Base-by-base conservation (phyloP, 92 coral and sea anemone genomes). In the Scolanthus callimorphus region DNA sequence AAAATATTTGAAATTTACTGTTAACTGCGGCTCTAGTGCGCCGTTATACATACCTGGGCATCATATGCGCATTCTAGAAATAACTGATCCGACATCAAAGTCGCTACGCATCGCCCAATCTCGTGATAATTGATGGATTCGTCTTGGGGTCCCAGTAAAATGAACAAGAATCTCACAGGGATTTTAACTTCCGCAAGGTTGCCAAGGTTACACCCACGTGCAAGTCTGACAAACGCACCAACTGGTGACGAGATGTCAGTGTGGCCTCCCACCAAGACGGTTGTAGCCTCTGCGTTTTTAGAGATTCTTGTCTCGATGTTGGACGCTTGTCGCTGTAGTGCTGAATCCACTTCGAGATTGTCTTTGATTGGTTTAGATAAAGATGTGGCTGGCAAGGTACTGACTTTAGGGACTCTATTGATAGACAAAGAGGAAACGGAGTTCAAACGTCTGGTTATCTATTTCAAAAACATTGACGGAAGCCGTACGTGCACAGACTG, bases 231-330 rank as follows among this genome's bases (percentile, higher is more conserved):
- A 60, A 92, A 92, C 20, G 86, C 89, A 23, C 94, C 79, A n/a
- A 78, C 62, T 20, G 74, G 71, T 3, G 63, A 55, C 3, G 88
- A 70, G 19, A 92, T 59, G 3, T 55, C 77, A 37, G 55, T 27
- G 50, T 77, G 89, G 22, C 84, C 77, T 59, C 98, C 98, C 12
- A 92, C 96, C 13, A 92, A 62, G 28, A 92, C 98, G 6, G 98
- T 88, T 12, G 98, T 92, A 1, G 96, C 88, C 48, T 92, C 96
- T 2, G 98, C 88, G 20, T 77, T 71, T 39, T 78, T 75, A 2
- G 96, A 96, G 26, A 92, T 68, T 49, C 72, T 85, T 26, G 60
- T 65, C 20, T 63, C 56, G 31, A 87, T 78, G 37, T 67, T 80
- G 4, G 96, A 87, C 41, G 29, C 55, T 20, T 49, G 58, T 22